Evolutionary conservation across 2,888 invertebrate genomes (phyloP).

Genomic region (Macaria notata): DNA sequence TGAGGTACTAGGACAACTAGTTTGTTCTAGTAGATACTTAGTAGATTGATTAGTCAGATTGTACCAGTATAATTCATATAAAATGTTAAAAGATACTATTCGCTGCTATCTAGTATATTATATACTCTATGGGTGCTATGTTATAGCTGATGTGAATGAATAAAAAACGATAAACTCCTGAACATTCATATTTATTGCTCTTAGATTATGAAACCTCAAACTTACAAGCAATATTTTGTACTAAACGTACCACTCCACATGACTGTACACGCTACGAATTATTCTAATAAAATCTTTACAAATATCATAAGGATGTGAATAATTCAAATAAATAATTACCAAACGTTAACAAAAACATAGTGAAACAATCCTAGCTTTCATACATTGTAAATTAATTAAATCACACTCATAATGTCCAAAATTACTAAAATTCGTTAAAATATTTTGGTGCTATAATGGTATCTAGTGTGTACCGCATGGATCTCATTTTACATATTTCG

Average conservation of each 20-base stretch:
- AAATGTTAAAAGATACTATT: no score
- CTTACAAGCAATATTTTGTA: conserved; percentile 75
- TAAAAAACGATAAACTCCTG: conserved; percentile 35
- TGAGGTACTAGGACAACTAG: no score
- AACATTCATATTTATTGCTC: conserved; percentile 77
- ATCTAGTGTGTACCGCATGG: conserved; percentile 3
- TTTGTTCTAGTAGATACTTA: no score
- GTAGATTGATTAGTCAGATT: no score
- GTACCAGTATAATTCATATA: no score
- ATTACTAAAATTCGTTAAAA: neutral
- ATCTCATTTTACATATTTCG: neutral
- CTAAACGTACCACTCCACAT: conserved; percentile 72
- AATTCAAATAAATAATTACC: conserved; percentile 40
- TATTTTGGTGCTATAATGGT: neutral
- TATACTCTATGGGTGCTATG: no score
- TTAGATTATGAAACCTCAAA: conserved; percentile 65
- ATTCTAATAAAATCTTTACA: conserved; percentile 41
- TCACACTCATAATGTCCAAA: conserved; percentile 15
- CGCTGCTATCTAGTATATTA: no score
- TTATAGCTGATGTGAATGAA: no score
- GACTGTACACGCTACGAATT: conserved; percentile 51
- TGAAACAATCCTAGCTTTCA: conserved; percentile 31
- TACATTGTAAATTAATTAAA: conserved; percentile 20
- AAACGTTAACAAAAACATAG: conserved; percentile 36
- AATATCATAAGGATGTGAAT: conserved; percentile 33